Evolutionary conservation across 2,113 vertebrate genomes (phyloP).

Genomic region (Onychostruthus taczanowskii): DNA sequence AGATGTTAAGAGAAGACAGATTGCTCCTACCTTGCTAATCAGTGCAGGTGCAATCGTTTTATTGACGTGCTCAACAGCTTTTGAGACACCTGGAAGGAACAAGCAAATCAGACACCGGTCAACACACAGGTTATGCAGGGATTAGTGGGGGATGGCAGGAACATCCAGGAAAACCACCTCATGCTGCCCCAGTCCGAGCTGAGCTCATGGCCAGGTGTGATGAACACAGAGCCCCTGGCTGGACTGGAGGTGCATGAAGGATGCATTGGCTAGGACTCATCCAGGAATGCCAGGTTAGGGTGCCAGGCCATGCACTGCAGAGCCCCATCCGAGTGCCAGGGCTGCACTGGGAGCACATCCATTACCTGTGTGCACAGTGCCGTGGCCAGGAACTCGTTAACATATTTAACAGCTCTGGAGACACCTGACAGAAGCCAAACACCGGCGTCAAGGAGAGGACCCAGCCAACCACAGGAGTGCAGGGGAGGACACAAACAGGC

Average conservation of each 20-base stretch:
- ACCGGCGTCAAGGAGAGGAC: slow-evolving; percentile 34
- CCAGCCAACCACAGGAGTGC: neutral
- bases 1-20: slow-evolving; percentile 74
- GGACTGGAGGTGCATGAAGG: neutral
- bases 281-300: slow-evolving; percentile 79
- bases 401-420: slow-evolving; percentile 97
- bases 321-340: neutral
- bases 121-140: slow-evolving; percentile 72
- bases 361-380: slow-evolving; percentile 98
- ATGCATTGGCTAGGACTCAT: slow-evolving; percentile 63
- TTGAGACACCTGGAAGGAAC: slow-evolving; percentile 98
- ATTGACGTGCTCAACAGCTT: slow-evolving; percentile 99
- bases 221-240: neutral
- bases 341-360: slow-evolving; percentile 41
- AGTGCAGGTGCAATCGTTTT: slow-evolving; percentile 97
- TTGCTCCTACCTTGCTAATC: slow-evolving; percentile 95
- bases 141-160: slow-evolving; percentile 66
- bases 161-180: neutral
- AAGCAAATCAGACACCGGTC: slow-evolving; percentile 89
- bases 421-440: slow-evolving; percentile 84
- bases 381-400: slow-evolving; percentile 97
- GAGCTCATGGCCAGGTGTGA: slow-evolving; percentile 3
- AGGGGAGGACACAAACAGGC: neutral
- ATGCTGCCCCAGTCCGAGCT: neutral
- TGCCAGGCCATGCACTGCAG: slow-evolving; percentile 81